Base-by-base conservation (phyloP, 1,140 invertebrate species). In the Drosophila leontia region DNA sequence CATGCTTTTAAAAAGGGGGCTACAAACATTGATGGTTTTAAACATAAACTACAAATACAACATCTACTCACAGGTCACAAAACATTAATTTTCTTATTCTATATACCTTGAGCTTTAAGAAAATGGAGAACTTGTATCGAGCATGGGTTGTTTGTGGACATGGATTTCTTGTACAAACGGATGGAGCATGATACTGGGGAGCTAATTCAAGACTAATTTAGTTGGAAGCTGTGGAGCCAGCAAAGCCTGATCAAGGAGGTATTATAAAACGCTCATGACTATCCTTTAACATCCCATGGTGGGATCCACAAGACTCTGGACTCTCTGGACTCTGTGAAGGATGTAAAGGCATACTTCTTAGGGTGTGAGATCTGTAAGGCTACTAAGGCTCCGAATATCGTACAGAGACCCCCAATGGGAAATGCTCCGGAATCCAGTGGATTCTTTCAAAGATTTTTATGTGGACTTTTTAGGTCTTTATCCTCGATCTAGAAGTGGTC, bases 341-440 rank as follows among this genome's bases (percentile, higher is more conserved):
- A 74, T 23, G 57, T 75, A 0, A 60, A 51, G 19, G 9, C 34
- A 0, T 74, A 69, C n/a, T 19, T 69, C 6, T 23, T 39, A 3
- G 26, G 4, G 1, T 69, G 75, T 41, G 37, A 58, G 0, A 42
- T 29, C 0, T 75, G 75, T 11, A 78, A 78, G 23, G 12, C 5
- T 0, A 53, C 39, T 2, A 63, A 74, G 13, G n/a, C 53, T 3
- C 61, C 62, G 7, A 80, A 78, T 35, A n/a, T 12, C 3, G 1
- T 23, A 0, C 19, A 62, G 6, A 59, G 62, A 45, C 58, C 62
- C 11, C 75, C 68, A 13, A 45, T 78, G 41, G 65, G 64, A n/a
- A 51, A 57, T 2, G 29, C 60, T 19, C 12, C 29, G 4, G 26
- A 44, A 26, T 48, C 64, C 0, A 2, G 50, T 11, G 13, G 78